Conservation (phyloP, 2,113 vertebrate species). For the Pyrgilauda ruficollis region DNA sequence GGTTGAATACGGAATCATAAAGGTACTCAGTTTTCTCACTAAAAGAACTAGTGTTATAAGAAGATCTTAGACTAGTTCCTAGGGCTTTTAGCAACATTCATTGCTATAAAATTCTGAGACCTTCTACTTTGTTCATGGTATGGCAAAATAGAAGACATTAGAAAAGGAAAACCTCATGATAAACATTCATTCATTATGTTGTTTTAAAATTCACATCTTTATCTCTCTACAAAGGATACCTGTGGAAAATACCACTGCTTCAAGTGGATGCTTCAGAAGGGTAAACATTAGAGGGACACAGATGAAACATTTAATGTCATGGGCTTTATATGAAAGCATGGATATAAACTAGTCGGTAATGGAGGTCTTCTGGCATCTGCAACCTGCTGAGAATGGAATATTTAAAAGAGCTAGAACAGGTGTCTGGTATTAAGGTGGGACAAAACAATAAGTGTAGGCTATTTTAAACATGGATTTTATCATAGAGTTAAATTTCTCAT, state of each 20-base stretch:
- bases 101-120: neutral
- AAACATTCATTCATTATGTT: fast-evolving
- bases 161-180: neutral
- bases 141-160: neutral
- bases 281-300: neutral
- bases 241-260: neutral
- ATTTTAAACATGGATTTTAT: neutral
- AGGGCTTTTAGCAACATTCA: neutral
- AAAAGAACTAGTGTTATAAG: neutral
- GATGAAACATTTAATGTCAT: neutral
- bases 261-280: neutral
- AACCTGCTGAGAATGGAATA: neutral
- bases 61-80: neutral
- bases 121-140: neutral
- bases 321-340: neutral
- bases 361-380: neutral
- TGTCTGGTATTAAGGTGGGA: neutral
- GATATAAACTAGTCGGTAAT: neutral
- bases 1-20: neutral
- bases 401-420: neutral
- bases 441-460: neutral
- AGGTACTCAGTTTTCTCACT: neutral
- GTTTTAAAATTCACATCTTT: neutral
- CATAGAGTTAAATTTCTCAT: neutral
- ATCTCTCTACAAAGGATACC: neutral